Evolutionary conservation across 2,797 vertebrate species (phyloP).

Genomic region (Coregonus suidteri): DNA sequence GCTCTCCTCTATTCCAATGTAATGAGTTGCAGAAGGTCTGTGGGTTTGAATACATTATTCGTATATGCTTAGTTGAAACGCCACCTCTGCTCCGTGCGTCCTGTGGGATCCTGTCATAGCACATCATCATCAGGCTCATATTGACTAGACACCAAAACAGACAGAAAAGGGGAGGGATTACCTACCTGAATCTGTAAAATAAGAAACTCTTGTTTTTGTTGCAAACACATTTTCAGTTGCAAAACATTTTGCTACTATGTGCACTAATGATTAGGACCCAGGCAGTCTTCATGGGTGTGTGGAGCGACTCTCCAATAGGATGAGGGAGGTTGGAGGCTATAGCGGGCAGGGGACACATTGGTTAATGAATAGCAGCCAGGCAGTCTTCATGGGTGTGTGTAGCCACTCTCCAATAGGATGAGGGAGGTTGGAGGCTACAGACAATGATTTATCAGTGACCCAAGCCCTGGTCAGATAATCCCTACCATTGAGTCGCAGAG

Average conservation of each 20-base stretch:
- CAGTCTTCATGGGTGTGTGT: no score
- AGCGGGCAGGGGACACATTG: no score
- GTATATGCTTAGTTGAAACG: not conserved
- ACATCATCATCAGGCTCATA: not conserved
- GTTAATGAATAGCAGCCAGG: no score
- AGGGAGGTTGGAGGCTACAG: no score
- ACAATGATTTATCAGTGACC: no score
- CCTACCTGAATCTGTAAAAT: not conserved
- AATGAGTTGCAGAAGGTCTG: not conserved
- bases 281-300: no score
- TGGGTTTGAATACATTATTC: no score
- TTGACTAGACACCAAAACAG: not conserved
- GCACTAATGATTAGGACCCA: not conserved
- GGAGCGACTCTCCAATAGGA: not conserved
- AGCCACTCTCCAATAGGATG: no score
- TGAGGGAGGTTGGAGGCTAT: no score
- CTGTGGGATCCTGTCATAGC: not conserved
- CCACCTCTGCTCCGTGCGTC: constrained; percentile 5
- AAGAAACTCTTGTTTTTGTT: not conserved
- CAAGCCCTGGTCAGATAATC: no score
- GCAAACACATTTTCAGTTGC: not conserved
- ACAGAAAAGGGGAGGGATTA: not conserved
- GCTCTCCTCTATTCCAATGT: no score
- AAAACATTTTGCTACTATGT: not conserved
- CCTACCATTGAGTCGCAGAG: no score